Base-by-base conservation (phyloP, 2,888 invertebrate genomes). In the Itoplectis maculator region DNA sequence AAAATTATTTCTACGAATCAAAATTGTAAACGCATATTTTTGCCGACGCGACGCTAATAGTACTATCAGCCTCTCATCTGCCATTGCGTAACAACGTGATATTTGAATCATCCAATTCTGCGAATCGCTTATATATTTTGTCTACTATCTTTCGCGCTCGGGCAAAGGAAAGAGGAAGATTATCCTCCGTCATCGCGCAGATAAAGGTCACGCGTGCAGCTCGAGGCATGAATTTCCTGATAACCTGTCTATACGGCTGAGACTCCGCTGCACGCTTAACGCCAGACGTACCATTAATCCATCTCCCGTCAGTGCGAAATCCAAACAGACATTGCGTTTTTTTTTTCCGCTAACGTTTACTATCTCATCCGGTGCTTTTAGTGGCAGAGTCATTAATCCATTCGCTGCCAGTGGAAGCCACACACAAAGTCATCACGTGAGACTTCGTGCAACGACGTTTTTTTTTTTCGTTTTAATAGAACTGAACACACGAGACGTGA, bases 201-300 rank as follows among this genome's bases (percentile, higher is more conserved):
- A 65, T 65, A 65, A 23, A 65, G 18, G 45, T 42, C 65, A 65
- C 42, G 20, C 35, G 42, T 65, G n/a, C 20, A 65, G 45, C 42
- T 42, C 18, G 13, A 23, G n/a, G n/a, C 20, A 65, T 42, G 13
- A 65, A 45, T 42, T 65, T 65, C 18, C 45, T 13, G 65, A 61
- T 61, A 61, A 40, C 37, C 13, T 65, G 23, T 42, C 7, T 18
- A 13, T 45, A 13, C 23, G n/a, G 42, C 23, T 40, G 45, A 23
- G 23, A 40, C 13, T 63, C 13, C 13, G 9, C 13, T 20, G 20
- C 13, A 45, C 45, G 13, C 13, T 45, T 45, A 45, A 45, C 6
- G 3, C 15, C 47, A 15, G n/a, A 56, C 29, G 23, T 2, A 4
- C 8, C 4, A 56, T n/a, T 29, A 13, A 56, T 59, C 35, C 35